Evolutionary conservation across 2,113 vertebrate genomes (phyloP).

Genomic region (Tragelaphus buxtoni): DNA sequence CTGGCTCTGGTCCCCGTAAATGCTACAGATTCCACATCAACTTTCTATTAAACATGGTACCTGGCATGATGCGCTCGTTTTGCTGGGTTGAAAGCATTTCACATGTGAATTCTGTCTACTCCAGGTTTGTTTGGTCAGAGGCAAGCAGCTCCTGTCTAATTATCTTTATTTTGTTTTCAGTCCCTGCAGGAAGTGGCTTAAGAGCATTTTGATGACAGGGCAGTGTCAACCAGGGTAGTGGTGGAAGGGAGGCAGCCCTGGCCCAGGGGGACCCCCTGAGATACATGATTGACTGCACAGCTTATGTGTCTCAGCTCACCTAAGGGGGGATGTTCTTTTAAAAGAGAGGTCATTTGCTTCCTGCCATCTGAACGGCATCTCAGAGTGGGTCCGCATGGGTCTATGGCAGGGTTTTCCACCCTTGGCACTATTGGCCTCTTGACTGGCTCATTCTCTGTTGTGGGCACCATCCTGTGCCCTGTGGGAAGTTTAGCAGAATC

Average conservation of each 20-base stretch:
- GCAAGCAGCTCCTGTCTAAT: not conserved
- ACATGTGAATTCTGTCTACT: not conserved
- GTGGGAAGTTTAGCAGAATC: rapidly evolving
- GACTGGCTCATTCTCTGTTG: rapidly evolving
- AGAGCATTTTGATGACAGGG: too few species aligned
- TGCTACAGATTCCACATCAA: rapidly evolving
- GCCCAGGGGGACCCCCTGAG: not conserved
- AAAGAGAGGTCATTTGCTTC: not conserved
- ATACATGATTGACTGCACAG: rapidly evolving
- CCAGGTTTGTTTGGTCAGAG: not conserved
- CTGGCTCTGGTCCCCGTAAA: not conserved
- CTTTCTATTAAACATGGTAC: not conserved
- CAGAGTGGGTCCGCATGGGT: not conserved
- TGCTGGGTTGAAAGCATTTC: rapidly evolving
- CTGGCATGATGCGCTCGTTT: rapidly evolving
- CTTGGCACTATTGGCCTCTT: rapidly evolving
- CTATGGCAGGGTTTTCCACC: not conserved
- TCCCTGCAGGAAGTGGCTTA: not conserved
- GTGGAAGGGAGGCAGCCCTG: rapidly evolving
- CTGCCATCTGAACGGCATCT: rapidly evolving
- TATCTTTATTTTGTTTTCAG: not conserved
- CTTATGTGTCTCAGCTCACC: not conserved
- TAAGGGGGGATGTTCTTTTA: not conserved
- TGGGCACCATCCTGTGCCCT: not conserved
- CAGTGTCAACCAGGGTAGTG: not conserved